These are phyloP conservation scores for Neodon shergylaensis DNA, from an alignment of 2,113 vertebrate species.

Conservation along the genomic window DNA sequence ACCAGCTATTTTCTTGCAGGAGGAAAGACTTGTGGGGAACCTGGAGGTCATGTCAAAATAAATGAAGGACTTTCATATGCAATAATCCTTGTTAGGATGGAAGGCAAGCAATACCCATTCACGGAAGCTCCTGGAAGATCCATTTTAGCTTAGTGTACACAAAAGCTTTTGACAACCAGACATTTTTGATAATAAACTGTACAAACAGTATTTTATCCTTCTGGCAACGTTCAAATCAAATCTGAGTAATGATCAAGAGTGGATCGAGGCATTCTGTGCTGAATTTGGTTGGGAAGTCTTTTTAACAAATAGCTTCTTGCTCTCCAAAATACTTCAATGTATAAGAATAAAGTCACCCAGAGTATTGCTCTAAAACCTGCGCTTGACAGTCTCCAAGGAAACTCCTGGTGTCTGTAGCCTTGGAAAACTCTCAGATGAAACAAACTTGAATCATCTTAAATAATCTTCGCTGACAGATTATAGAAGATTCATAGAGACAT, in stretches of 20 bases:
- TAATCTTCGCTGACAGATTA: not conserved
- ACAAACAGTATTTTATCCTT: not conserved
- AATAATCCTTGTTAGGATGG: not conserved
- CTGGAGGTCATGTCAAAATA: not conserved
- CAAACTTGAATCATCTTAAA: not conserved
- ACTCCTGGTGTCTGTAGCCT: not conserved
- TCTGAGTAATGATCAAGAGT: slow-evolving; percentile 5
- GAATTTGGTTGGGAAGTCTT: not conserved
- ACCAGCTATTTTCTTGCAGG: not conserved
- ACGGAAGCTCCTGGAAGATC: not conserved
- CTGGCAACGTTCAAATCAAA: not conserved
- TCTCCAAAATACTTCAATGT: not conserved
- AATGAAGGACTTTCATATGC: not conserved
- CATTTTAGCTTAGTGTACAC: slow-evolving; percentile 22
- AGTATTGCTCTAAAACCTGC: not conserved
- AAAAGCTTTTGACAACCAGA: slow-evolving; percentile 39
- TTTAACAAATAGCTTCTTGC: not conserved
- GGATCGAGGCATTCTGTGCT: not conserved
- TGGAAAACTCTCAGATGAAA: not conserved
- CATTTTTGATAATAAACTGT: slow-evolving; percentile 19
- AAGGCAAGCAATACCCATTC: not conserved
- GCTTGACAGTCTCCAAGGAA: not conserved
- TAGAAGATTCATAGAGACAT: not conserved
- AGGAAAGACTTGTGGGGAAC: not conserved
- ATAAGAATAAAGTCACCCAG: not conserved